Evolutionary conservation across 30 jellyfish, hydroid and myxozoan species (phyloP).

Genomic region (Rhopilema esculentum): DNA sequence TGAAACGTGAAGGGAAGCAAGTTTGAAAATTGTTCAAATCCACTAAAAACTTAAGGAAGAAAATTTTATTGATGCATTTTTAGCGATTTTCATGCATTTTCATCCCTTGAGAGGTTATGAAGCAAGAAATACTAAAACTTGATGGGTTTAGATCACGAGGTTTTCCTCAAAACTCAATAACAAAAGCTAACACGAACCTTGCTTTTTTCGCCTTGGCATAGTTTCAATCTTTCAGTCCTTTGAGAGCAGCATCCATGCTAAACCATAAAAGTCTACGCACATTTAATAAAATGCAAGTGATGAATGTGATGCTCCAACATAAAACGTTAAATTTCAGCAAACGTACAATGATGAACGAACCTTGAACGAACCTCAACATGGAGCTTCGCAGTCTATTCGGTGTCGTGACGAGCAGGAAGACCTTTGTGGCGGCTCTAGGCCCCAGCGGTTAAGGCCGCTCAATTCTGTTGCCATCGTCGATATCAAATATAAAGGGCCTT

Average conservation of each 20-base stretch:
- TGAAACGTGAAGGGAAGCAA: background rate
- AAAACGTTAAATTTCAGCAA: slow-evolving; percentile 1
- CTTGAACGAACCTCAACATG: slow-evolving; percentile 39
- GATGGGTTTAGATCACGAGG: slow-evolving; percentile 66
- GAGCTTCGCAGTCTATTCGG: slow-evolving; percentile 74
- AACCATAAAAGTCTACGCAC: slow-evolving; percentile 27
- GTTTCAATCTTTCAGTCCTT: background rate
- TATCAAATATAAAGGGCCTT: background rate
- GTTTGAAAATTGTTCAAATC: background rate
- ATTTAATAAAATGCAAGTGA: slow-evolving; percentile 1
- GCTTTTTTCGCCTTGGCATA: slow-evolving; percentile 80
- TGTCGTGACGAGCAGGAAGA: slow-evolving; percentile 62
- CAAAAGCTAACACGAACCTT: slow-evolving; percentile 69
- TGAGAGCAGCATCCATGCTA: slow-evolving; percentile 41
- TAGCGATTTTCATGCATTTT: background rate
- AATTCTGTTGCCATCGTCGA: background rate
- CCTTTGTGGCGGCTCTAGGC: slow-evolving; percentile 40
- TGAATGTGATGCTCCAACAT: slow-evolving; percentile 4
- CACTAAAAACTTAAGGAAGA: background rate
- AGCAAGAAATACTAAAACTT: background rate
- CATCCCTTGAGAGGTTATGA: slow-evolving; percentile 29
- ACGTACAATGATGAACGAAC: slow-evolving; percentile 52
- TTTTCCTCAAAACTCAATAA: background rate
- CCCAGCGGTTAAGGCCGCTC: slow-evolving; percentile 16
- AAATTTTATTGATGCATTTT: background rate